Percentiles rank a stretch among this genome's conserved stretches.
phyloP scores from a whole-genome alignment of 2,888 invertebrate genomes.

The Drosophila mayaguana region DNA sequence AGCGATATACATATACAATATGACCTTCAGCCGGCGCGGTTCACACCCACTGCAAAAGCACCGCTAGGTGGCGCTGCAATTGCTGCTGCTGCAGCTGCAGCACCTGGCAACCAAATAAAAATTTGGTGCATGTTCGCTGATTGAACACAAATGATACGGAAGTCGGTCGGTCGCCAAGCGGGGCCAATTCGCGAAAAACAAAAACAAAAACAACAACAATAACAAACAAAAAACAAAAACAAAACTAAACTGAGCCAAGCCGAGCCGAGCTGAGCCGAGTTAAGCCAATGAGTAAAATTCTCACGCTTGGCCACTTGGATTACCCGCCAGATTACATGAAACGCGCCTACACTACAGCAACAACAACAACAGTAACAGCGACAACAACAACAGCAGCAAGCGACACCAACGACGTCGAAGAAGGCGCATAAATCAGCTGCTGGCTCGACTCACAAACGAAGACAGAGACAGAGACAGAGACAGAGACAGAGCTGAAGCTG shows the following conservation, averaged over 20 bases:
- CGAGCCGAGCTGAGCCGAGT: constrained; percentile 15
- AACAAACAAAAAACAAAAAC: constrained; percentile 1
- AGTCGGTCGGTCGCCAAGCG: constrained; percentile 59
- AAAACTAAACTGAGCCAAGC: constrained; percentile 11
- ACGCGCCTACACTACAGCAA: constrained; percentile 74
- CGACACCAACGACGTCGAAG: constrained; percentile 40
- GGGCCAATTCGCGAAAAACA: constrained; percentile 3
- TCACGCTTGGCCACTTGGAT: constrained; percentile 80
- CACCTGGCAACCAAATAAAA: constrained; percentile 69
- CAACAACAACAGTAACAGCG: constrained; percentile 32
- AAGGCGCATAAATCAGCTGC: constrained; percentile 78
- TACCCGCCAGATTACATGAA: constrained; percentile 81
- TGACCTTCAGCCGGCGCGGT: constrained; percentile 60
- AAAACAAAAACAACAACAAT: background rate
- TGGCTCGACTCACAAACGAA: constrained; percentile 26
- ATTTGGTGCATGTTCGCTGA: constrained; percentile 79
- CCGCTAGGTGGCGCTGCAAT: constrained; percentile 69
- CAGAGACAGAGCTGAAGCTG: constrained; percentile 9
- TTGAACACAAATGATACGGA: constrained; percentile 79
- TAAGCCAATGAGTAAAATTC: constrained; percentile 76
- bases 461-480: constrained; percentile 25
- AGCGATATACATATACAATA: background rate
- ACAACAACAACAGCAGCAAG: constrained; percentile 26
- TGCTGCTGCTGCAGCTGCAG: constrained; percentile 54
- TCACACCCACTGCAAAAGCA: constrained; percentile 56